Evolutionary conservation across 2,888 invertebrate species (phyloP), one percentile per base, ranked within the genome.

Genomic region (Labia minor): DNA sequence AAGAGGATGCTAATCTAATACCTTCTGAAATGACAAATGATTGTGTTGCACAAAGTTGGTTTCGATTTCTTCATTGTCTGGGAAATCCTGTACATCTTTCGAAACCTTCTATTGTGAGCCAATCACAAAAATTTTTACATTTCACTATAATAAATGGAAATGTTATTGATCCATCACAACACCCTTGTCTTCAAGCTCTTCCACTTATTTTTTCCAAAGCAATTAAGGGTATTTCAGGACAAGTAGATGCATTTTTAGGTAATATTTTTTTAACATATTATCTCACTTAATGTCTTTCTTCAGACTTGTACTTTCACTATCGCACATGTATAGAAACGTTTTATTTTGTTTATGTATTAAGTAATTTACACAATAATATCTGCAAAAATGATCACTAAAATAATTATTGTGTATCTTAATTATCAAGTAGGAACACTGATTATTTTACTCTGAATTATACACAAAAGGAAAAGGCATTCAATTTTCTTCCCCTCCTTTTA

Each of bases 11-110:
- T 1, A 86, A 85, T 72, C 78, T 95, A 63, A 89, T 95, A 68
- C 92, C 95, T 1, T 76, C 81, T 0, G 88, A 88, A 65, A 95
- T 96, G 90, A 85, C 86, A 62, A 86, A 90, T 69, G 92, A 95
- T 76, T 92, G 93, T 69, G 87, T 96, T 49, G 90, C 92, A 68
- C 97, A 98, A 80, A 89, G 91, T 73, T 97, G 97, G 97, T 97
- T 94, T 79, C 85, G 97, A 69, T 89, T 97, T 74, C 80, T 97
- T 69, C 93, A 96, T 75, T 92, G 93, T 49, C 87, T 97, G 70
- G 95, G 96, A 26, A 95, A 95, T 79, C 97, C 97, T 0, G 94
- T 93, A 0, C 93, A 94, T 73, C 81, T 98, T 69, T 92, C 92
- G 73, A 86, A 90, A 49, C 93, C 94, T 0, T 88, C 90, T 72